Conservation (phyloP, 2,888 invertebrate genomes). For the Agrotis segetum region DNA sequence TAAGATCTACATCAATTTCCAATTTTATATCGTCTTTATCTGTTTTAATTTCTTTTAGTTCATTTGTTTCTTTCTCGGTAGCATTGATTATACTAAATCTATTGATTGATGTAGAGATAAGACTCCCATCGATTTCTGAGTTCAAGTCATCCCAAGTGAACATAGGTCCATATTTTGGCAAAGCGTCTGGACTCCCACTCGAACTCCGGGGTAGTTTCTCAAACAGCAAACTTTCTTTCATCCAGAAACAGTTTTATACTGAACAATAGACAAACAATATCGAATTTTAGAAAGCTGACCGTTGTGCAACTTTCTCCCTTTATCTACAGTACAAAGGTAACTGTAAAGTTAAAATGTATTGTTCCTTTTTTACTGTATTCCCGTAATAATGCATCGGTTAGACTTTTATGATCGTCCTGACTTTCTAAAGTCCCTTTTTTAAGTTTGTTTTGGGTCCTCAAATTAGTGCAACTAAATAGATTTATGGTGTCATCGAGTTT, state of each 20-base stretch:
- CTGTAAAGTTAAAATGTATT: slow-evolving; percentile 81
- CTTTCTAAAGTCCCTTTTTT: slow-evolving; percentile 73
- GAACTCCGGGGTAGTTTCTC: slow-evolving; percentile 44
- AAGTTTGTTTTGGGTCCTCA: slow-evolving; percentile 72
- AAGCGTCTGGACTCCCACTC: slow-evolving; percentile 32
- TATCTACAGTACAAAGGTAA: slow-evolving; percentile 85
- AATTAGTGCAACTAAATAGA: slow-evolving; percentile 63
- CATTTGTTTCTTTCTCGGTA: background rate
- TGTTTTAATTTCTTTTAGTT: background rate
- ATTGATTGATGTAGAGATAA: background rate
- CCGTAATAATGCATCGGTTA: slow-evolving; percentile 71
- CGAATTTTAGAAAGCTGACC: slow-evolving; percentile 88
- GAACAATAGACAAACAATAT: slow-evolving; percentile 80
- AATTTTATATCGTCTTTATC: background rate
- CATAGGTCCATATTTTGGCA: slow-evolving; percentile 22
- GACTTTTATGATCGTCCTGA: slow-evolving; percentile 68
- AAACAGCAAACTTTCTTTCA: slow-evolving; percentile 69
- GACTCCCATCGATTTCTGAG: background rate
- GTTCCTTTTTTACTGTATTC: slow-evolving; percentile 78
- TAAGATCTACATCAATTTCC: background rate
- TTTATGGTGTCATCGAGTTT: slow-evolving; percentile 60
- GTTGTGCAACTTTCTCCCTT: slow-evolving; percentile 90
- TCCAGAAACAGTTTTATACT: slow-evolving; percentile 70
- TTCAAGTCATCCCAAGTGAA: background rate
- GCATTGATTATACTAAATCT: background rate